Percentiles rank a stretch among this genome's conserved stretches.
phyloP scores from a whole-genome alignment of 2,888 invertebrate species.

The Gastrophysa polygoni region DNA sequence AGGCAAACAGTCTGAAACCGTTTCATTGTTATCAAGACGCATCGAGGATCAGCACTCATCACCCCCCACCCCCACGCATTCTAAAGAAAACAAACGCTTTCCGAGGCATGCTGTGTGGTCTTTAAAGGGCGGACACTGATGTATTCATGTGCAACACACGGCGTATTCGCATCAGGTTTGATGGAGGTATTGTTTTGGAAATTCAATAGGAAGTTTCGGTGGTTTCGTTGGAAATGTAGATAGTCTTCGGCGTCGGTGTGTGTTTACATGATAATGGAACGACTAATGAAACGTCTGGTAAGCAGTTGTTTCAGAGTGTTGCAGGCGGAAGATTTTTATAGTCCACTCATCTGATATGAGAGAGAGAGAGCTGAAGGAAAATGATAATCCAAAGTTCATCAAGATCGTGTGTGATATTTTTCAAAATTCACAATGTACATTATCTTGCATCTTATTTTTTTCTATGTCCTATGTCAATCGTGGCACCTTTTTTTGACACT shows the following conservation, averaged over 20 bases:
- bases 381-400: too few relatives aligned
- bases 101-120: constrained; percentile 23
- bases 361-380: too few relatives aligned
- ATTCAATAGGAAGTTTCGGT: constrained; percentile 26
- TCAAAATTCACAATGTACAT: too few relatives aligned
- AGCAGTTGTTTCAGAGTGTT: too few relatives aligned
- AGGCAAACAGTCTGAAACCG: constrained; percentile 4
- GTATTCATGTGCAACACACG: constrained; percentile 22
- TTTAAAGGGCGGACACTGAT: constrained; percentile 23
- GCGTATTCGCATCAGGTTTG: constrained; percentile 20
- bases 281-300: background rate
- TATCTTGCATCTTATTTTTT: too few relatives aligned
- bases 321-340: too few relatives aligned
- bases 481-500: too few relatives aligned
- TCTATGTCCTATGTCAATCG: too few relatives aligned
- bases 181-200: constrained; percentile 27
- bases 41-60: constrained; percentile 3
- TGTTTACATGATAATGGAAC: constrained; percentile 14
- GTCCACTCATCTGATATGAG: too few relatives aligned
- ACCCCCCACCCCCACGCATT: background rate
- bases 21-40: constrained; percentile 13
- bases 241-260: constrained; percentile 3
- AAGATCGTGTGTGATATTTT: too few relatives aligned
- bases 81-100: constrained; percentile 18
- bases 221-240: constrained; percentile 18